Conservation (phyloP, 2,113 vertebrate species). For the Psilopsiagon aurifrons region DNA sequence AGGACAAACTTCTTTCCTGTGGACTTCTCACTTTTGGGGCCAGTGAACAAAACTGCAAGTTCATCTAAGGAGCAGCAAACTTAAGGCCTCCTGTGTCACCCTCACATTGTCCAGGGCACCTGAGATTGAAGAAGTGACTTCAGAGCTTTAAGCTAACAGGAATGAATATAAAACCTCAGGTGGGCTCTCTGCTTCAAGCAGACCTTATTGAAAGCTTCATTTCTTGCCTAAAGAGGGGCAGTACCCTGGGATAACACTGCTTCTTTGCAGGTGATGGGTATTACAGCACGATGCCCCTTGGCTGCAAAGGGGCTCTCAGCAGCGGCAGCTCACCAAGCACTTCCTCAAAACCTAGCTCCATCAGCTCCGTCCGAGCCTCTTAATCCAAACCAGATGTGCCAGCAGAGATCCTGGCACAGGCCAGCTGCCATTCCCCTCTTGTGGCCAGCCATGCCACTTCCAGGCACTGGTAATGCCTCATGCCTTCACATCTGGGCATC, state of each 20-base stretch:
- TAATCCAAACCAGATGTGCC: neutral
- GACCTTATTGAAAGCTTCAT: neutral
- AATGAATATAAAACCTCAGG: neutral
- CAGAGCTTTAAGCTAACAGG: neutral
- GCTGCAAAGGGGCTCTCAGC: neutral
- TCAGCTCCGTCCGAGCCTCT: neutral
- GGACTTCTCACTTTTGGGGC: neutral
- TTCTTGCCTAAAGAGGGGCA: neutral
- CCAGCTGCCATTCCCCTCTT: neutral
- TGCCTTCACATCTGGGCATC: neutral
- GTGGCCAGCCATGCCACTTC: fast-evolving
- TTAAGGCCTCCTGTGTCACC: neutral
- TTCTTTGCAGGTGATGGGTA: neutral
- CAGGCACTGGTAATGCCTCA: fast-evolving
- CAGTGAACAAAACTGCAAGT: neutral
- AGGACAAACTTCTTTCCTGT: neutral
- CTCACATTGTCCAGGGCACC: neutral
- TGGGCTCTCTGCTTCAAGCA: neutral
- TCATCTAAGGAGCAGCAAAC: neutral
- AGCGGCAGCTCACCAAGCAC: neutral
- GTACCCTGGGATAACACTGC: neutral
- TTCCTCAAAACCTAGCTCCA: neutral
- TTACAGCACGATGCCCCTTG: fast-evolving
- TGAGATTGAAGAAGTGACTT: neutral
- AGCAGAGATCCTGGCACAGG: neutral